Percentiles rank a stretch among this genome's conserved stretches.
Conservation (phyloP, 1,140 invertebrate genomes). For the Palaemon carinicauda region DNA sequence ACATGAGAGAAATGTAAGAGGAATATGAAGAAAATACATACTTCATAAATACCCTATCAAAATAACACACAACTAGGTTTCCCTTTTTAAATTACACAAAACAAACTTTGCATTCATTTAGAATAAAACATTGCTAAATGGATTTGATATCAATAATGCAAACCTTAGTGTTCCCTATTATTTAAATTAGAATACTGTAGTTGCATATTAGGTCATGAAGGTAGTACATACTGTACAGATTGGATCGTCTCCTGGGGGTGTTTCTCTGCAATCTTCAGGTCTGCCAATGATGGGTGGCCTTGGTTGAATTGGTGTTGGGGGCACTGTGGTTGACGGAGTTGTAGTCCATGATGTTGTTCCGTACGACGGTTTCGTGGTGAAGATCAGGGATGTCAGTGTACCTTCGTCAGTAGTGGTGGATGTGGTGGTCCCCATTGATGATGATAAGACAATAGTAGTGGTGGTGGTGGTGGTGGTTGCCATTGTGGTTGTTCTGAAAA, state of each 20-base stretch:
- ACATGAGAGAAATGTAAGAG: too few relatives aligned
- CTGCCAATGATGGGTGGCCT: conserved; percentile 42
- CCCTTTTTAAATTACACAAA: too few relatives aligned
- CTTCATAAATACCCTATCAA: too few relatives aligned
- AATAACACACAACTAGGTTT: too few relatives aligned
- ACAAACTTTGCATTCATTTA: too few relatives aligned
- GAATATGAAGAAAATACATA: too few relatives aligned
- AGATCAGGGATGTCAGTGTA: conserved; percentile 14
- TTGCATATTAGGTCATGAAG: neutral
- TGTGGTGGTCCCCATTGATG: conserved; percentile 38
- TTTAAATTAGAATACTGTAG: too few relatives aligned
- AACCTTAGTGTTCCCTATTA: too few relatives aligned
- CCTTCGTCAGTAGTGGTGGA: conserved; percentile 12
- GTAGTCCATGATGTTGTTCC: neutral
- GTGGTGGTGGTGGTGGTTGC: conserved; percentile 31
- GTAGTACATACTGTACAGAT: conserved; percentile 22
- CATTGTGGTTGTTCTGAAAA: neutral
- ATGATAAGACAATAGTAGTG: conserved; percentile 22
- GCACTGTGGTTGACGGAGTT: neutral
- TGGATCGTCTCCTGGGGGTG: conserved; percentile 2
- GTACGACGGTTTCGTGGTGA: conserved; percentile 10
- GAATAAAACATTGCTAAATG: too few relatives aligned
- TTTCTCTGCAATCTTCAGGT: conserved; percentile 17
- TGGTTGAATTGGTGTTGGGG: neutral
- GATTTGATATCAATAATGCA: too few relatives aligned